Base-by-base conservation (phyloP, 2,888 invertebrate genomes). In the Phalera bucephala region DNA sequence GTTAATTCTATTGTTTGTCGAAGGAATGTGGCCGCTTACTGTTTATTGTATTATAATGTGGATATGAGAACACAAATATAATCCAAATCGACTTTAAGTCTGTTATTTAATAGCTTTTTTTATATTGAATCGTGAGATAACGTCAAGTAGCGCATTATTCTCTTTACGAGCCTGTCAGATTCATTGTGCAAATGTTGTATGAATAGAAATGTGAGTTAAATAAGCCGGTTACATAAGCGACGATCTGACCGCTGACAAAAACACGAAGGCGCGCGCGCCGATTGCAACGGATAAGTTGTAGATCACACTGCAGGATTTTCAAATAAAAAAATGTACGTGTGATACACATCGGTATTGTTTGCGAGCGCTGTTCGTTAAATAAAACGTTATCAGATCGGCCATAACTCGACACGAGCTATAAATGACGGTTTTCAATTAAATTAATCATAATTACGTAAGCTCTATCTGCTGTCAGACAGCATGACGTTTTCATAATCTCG, bases 1-100 rank as follows among this genome's bases (percentile, higher is more conserved):
- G 49, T 63, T 62, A 59, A 65, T 53, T 63, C 67, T 62, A 79
- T 79, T 77, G 74, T 74, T 55, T 61, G 49, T 46, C 55, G 35
- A 41, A 60, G 62, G 68, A 67, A 72, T 71, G 60, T 51, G 36
- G 36, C 44, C 52, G 39, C 48, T 55, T 58, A 68, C 45, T 50
- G 58, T 65, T 72, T 67, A 68, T 66, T 64, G 57, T 64, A 57
- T 60, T 60, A 46, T 65, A 65, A 66, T 60, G 7, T 45, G 33
- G 40, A 41, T 45, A 34, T 30, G 14, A 40, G 14, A 14, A 27
- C 27, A 45, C 23, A 33, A 45, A 49, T 42, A 39, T 29, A 31
- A 27, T 31, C 7, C 10, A 34, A 42, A 40, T 36, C 41, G 37
- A 26, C 25, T 34, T 36, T 39, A 27, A 13, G 14, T 39, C 37